Evolutionary conservation across 2,797 vertebrate genomes (phyloP).

Genomic region (Tokudaia muenninki): DNA sequence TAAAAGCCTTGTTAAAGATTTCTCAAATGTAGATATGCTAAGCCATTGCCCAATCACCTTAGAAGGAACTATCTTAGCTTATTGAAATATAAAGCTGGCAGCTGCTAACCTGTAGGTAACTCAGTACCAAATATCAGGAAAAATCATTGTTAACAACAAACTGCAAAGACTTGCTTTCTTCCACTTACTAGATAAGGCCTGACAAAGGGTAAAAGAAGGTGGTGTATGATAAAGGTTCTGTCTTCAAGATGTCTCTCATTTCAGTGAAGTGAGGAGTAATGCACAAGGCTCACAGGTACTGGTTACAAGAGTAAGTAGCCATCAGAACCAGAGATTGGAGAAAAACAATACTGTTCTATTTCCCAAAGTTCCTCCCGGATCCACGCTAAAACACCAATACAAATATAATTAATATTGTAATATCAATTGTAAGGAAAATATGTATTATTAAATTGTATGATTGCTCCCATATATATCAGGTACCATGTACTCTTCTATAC

Average conservation of each 20-base stretch:
- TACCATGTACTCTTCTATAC: not conserved
- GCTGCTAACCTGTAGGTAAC: not conserved
- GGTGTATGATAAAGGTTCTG: not conserved
- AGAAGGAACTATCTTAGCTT: not conserved
- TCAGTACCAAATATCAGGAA: slow-evolving; percentile 27
- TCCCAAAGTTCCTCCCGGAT: not conserved
- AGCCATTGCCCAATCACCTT: not conserved
- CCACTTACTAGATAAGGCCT: not conserved
- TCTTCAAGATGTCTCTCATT: slow-evolving; percentile 31
- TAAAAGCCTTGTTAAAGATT: slow-evolving; percentile 56
- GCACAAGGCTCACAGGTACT: not conserved
- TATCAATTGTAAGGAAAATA: not conserved
- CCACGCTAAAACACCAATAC: not conserved
- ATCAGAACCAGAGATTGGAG: slow-evolving; percentile 3
- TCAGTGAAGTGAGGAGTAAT: slow-evolving; percentile 2
- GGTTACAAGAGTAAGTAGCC: slow-evolving; percentile 16
- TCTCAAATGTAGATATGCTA: slow-evolving; percentile 27
- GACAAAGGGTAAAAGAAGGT: not conserved
- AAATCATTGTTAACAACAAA: not conserved
- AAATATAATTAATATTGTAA: not conserved
- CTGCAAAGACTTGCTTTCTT: not conserved
- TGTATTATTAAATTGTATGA: not conserved
- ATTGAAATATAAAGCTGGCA: slow-evolving; percentile 7
- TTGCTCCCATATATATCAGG: not conserved
- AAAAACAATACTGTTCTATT: not conserved